Evolutionary conservation across 2,113 vertebrate species (phyloP).

Genomic region (Turnix velox): DNA sequence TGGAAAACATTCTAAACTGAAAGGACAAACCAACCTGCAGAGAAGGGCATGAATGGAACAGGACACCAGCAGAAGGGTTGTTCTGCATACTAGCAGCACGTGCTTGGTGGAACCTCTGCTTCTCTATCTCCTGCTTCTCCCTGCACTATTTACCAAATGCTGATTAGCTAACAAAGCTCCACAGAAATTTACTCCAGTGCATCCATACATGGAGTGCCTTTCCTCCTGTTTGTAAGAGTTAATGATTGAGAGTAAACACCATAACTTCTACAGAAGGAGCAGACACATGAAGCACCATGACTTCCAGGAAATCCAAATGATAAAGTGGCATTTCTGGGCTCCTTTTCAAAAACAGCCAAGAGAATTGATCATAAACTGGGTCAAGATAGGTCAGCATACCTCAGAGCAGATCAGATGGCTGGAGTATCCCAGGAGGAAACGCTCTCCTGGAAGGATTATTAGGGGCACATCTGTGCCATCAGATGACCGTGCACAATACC

Average conservation of each 20-base stretch:
- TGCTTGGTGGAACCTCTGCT: neutral
- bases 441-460: slow-evolving; percentile 55
- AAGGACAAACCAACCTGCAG: neutral
- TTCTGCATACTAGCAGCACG: neutral
- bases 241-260: neutral
- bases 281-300: neutral
- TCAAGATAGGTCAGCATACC: slow-evolving; percentile 56
- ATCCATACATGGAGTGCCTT: neutral
- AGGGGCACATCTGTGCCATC: slow-evolving; percentile 64
- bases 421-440: slow-evolving; percentile 52
- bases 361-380: slow-evolving; percentile 62
- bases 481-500: slow-evolving; percentile 46
- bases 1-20: neutral
- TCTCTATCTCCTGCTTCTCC: neutral
- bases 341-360: slow-evolving; percentile 2
- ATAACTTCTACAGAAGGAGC: neutral
- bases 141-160: neutral
- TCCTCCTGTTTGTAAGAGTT: neutral
- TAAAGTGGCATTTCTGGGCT: slow-evolving; percentile 17
- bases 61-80: neutral
- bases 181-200: neutral
- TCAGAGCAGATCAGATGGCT: slow-evolving; percentile 62
- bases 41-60: neutral
- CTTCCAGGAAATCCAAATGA: slow-evolving; percentile 34
- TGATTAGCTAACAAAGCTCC: neutral